These are phyloP conservation scores for Dascillus cervinus DNA, from an alignment of 2,888 invertebrate species.

Conservation along the genomic window DNA sequence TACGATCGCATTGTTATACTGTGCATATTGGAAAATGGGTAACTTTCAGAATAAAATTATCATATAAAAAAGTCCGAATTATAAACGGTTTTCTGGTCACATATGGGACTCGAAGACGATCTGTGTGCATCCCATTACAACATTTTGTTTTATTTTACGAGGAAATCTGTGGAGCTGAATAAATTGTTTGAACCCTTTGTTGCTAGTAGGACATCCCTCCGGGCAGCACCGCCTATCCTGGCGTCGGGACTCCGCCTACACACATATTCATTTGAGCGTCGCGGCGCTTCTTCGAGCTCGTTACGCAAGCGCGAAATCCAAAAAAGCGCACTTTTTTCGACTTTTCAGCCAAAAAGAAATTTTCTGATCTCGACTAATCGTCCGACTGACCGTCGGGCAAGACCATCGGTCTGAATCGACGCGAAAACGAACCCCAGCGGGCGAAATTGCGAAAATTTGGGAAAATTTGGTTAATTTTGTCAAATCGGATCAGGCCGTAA, in stretches of 20 bases:
- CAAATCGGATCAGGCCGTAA: too few species aligned
- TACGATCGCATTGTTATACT: too few species aligned
- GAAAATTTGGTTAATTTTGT: too few species aligned
- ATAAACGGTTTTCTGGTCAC: too few species aligned
- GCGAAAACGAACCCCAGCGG: too few species aligned
- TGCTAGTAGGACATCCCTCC: constrained; percentile 38
- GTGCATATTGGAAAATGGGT: too few species aligned
- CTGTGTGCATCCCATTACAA: constrained; percentile 27
- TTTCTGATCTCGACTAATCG: too few species aligned
- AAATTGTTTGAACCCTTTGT: constrained; percentile 41
- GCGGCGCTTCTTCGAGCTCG: constrained; percentile 18
- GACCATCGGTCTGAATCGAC: too few species aligned
- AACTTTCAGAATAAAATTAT: too few species aligned
- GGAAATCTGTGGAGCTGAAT: constrained; percentile 42
- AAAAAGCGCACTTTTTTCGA: not conserved
- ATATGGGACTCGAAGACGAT: constrained; percentile 29
- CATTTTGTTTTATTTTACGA: constrained; percentile 35
- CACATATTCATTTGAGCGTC: constrained; percentile 36
- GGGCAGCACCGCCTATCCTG: constrained; percentile 37
- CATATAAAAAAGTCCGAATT: too few species aligned
- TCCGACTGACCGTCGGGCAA: too few species aligned
- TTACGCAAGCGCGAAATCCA: constrained; percentile 30
- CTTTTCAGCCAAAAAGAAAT: not conserved
- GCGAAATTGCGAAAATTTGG: too few species aligned
- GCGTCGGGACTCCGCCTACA: constrained; percentile 38